Conservation (phyloP, 2,797 vertebrate species). For the Rachycentron canadum region DNA sequence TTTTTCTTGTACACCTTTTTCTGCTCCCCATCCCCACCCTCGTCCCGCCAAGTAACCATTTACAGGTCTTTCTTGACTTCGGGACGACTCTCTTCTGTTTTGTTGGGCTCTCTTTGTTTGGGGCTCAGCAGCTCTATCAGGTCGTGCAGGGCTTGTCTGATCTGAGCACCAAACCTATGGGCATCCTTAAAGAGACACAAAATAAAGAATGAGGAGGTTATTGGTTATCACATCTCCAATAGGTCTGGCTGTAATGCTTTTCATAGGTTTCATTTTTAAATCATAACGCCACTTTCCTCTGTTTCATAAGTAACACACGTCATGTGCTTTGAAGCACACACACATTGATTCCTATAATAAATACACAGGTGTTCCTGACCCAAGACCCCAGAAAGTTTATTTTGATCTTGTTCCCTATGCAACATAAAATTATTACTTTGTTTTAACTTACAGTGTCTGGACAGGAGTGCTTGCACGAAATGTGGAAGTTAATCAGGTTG, state of each 20-base stretch:
- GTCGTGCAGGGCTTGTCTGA: constrained; percentile 86
- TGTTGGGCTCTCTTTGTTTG: constrained; percentile 66
- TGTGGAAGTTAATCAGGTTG: constrained; percentile 89
- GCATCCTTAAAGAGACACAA: constrained; percentile 81
- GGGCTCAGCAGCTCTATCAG: constrained; percentile 84
- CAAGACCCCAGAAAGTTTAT: not conserved
- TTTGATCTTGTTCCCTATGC: not conserved
- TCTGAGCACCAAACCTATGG: constrained; percentile 86
- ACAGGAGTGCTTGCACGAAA: constrained; percentile 92
- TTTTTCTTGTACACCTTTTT: constrained; percentile 19
- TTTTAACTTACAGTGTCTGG: constrained; percentile 86
- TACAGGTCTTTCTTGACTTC: constrained; percentile 83
- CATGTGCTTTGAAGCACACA: too few relatives aligned
- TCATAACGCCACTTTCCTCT: too few relatives aligned
- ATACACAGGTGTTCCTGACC: not conserved
- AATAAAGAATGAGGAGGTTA: not conserved
- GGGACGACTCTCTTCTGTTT: constrained; percentile 48
- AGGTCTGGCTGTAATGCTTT: too few relatives aligned
- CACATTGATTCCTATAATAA: not conserved
- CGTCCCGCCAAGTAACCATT: not conserved
- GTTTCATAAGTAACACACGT: too few relatives aligned
- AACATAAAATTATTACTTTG: not conserved
- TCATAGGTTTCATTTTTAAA: too few relatives aligned
- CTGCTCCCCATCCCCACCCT: not conserved
- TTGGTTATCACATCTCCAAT: not conserved